Base-by-base conservation (phyloP, 2,113 vertebrate species). In the Stegostoma tigrinum region DNA sequence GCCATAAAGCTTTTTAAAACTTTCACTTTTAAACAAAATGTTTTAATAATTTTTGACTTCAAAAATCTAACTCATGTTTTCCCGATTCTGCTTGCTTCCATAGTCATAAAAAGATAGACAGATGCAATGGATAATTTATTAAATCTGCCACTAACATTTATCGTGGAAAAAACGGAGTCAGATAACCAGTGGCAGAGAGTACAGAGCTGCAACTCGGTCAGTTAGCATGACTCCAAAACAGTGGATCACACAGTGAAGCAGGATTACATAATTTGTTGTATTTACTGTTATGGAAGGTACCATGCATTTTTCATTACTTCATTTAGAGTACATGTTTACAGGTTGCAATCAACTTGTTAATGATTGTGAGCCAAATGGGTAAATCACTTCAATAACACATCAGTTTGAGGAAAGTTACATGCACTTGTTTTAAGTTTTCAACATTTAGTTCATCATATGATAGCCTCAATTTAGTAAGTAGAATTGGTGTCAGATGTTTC, bases 301-400 rank as follows among this genome's bases (percentile, higher is more conserved):
- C n/a, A 21, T 93, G 61, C 34, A 66, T 93, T 93, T 91, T 93
- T 66, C 66, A 93, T 93, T 66, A 93, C 38, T 66, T 93, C 34
- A 93, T 66, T 93, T 93, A 66, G 34, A 66, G 52, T 61, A 61
- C 34, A 64, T n/a, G 15, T 91, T 38, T 21, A 93, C 89, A 91
- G 55, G 89, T 7, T 93, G 61, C 23, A 93, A 93, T 93, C 89
- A 93, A 93, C 34, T 38, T 93, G 55, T n/a, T 61, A 66, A 38
- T n/a, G n/a, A 93, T 93, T 93, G 64, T 93, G 55, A 91, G 89
- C 8, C n/a, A 21, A n/a, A 38, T 19, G 27, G 17, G 66, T 93
- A 93, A 91, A 93, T 93, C 61, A 34, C 66, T 93, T 3, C 19
- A 30, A 61, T 38, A 66, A 66, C n/a, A 66, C 64, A 0, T 5